These are phyloP conservation scores for Myiotriccus ornatus DNA, from an alignment of 2,797 vertebrate species.

Conservation along the genomic window DNA sequence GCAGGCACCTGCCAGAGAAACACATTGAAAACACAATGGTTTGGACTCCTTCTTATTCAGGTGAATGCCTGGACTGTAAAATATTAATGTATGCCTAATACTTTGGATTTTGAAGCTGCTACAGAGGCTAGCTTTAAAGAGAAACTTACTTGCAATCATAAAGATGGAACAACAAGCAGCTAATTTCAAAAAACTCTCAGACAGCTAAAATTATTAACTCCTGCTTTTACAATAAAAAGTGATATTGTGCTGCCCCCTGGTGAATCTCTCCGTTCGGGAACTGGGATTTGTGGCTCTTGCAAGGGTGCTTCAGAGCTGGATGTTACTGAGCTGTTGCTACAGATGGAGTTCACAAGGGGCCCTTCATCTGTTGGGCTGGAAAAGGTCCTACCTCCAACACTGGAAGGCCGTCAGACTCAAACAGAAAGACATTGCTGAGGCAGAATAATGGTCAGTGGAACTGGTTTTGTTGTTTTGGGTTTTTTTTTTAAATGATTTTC, in stretches of 20 bases:
- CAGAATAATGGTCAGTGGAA: neutral
- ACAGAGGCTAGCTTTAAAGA: neutral
- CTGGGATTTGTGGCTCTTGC: neutral
- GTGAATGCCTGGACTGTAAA: neutral
- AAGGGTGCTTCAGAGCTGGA: neutral
- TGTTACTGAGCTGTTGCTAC: neutral
- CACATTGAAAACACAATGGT: neutral
- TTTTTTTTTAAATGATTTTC: neutral
- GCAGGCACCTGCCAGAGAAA: neutral
- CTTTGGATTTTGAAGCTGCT: neutral
- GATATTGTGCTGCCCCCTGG: slow-evolving; percentile 60
- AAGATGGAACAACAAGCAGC: neutral
- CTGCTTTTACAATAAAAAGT: neutral
- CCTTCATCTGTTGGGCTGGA: neutral
- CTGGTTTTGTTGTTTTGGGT: too few relatives aligned
- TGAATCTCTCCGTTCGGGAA: neutral
- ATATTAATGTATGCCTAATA: neutral
- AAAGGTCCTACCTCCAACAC: neutral
- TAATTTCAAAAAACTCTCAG: neutral
- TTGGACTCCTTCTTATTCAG: neutral
- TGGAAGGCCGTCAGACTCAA: neutral
- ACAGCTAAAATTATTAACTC: neutral
- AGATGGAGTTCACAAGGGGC: neutral
- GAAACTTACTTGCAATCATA: neutral
- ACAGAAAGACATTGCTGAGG: neutral